Evolutionary conservation across 1,140 invertebrate species (phyloP).

Genomic region (Phymastichus coffea): DNA sequence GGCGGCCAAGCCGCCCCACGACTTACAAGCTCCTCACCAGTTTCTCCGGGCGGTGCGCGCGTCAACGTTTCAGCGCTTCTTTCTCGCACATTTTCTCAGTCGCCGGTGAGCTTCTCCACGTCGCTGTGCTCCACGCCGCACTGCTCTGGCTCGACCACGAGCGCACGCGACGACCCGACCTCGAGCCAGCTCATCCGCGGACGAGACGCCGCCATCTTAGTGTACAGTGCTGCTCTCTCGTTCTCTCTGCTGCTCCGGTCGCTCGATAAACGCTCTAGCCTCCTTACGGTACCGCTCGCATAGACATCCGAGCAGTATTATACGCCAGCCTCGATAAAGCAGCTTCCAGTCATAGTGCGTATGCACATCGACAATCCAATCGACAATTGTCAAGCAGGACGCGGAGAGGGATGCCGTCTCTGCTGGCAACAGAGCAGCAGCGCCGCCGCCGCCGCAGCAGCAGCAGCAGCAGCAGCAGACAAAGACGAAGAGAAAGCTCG

Average conservation of each 20-base stretch:
- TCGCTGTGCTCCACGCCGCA: not conserved
- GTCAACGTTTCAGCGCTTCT: conserved; percentile 34
- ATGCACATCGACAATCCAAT: no score
- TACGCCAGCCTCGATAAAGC: no score
- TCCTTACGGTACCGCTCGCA: conserved; percentile 10
- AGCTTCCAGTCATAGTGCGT: no score
- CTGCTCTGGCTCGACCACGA: no score
- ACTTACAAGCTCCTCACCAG: not conserved
- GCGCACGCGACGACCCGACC: no score
- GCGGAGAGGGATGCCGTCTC: not conserved
- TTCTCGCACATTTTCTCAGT: conserved; percentile 31
- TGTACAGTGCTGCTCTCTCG: not conserved
- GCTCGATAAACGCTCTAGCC: not conserved
- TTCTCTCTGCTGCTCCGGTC: not conserved
- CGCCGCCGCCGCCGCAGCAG: no score
- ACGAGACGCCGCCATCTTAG: no score
- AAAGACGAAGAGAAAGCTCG: conserved; percentile 2
- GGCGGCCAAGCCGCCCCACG: conserved; percentile 21
- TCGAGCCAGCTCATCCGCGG: no score
- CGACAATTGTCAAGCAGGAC: no score
- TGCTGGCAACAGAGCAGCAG: not conserved
- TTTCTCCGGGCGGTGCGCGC: conserved; percentile 27
- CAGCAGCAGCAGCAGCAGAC: conserved; percentile 7
- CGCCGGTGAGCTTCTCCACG: conserved; percentile 14
- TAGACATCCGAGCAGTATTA: no score